Evolutionary conservation across 2,888 invertebrate genomes (phyloP), one percentile per base, ranked within the genome.

Genomic region (Charanyca ferruginea): DNA sequence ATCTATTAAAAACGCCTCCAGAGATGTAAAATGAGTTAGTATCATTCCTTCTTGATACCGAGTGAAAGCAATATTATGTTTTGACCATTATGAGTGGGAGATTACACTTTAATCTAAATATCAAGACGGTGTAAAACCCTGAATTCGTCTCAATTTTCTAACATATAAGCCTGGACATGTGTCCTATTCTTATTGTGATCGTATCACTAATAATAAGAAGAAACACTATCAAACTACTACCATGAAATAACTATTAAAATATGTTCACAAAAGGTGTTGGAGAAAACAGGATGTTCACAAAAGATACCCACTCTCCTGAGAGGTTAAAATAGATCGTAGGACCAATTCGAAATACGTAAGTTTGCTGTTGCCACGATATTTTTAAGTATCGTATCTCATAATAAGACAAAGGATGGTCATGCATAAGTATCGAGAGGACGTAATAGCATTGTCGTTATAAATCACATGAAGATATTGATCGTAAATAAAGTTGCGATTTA

Each of bases 401-500:
- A 80, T 83, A 84, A 82, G 81, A 84, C 85, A 87, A 86, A 83
- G 76, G 78, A 81, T 76, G 79, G 81, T 79, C 80, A 83, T 83
- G 78, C 83, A 81, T 84, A 77, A 77, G 77, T 79, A 82, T 81
- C 78, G 81, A 80, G 80, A 77, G 79, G 85, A 85, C 83, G 87
- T 91, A 90, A 92, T 91, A 91, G 89, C 87, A 84, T 89, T 91
- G 91, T 90, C 88, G 82, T 80, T 83, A 87, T 93, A 92, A 93
- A 94, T 94, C 93, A 90, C 85, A 64, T 67, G 74, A 81, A 88
- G 91, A 92, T 92, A 93, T 91, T 90, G 91, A 90, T 91, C 90
- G 89, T 93, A 91, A 93, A 93, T 93, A 93, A 90, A 87, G 84
- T 87, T 79, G 87, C 88, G 85, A 92, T 93, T 91, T 93, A 94